These are phyloP conservation scores for Portevinia maculata DNA, from an alignment of 2,888 invertebrate species.

Conservation along the genomic window DNA sequence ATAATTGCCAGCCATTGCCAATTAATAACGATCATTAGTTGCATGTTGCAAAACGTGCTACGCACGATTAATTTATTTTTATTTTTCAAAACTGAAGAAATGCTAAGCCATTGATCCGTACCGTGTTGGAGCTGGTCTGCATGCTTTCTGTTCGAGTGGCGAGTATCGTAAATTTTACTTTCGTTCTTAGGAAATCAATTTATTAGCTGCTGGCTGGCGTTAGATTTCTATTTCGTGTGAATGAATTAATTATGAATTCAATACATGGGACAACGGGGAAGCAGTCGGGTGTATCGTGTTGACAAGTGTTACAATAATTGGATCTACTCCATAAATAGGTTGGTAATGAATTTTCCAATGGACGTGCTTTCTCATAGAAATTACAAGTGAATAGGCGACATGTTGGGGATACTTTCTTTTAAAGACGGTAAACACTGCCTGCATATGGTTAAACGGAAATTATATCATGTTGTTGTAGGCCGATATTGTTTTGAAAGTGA, in stretches of 20 bases:
- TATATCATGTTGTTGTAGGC: conserved; percentile 32
- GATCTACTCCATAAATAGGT: conserved; percentile 40
- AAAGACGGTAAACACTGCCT: not conserved
- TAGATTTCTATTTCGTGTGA: conserved; percentile 55
- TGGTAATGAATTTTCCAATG: conserved; percentile 47
- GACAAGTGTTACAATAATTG: conserved; percentile 55
- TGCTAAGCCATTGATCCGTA: not conserved
- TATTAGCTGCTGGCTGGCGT: conserved; percentile 40
- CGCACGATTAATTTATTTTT: conserved; percentile 29
- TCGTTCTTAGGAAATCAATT: conserved; percentile 54
- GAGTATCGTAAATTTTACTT: conserved; percentile 48
- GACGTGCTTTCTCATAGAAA: conserved; percentile 27
- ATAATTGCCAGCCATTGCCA: conserved; percentile 70
- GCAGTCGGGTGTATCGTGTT: conserved; percentile 9
- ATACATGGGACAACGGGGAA: conserved; percentile 24
- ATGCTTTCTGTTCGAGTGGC: conserved; percentile 14
- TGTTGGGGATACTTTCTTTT: conserved; percentile 33
- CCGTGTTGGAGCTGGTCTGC: not conserved
- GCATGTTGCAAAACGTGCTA: conserved; percentile 62
- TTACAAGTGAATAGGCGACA: conserved; percentile 32
- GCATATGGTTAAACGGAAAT: too few species aligned
- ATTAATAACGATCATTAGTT: conserved; percentile 71
- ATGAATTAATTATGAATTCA: conserved; percentile 54
- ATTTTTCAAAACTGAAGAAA: conserved; percentile 13
- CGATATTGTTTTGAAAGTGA: conserved; percentile 35